phyloP scores from a whole-genome alignment of 2,113 vertebrate genomes.

The Phocoena phocoena region DNA sequence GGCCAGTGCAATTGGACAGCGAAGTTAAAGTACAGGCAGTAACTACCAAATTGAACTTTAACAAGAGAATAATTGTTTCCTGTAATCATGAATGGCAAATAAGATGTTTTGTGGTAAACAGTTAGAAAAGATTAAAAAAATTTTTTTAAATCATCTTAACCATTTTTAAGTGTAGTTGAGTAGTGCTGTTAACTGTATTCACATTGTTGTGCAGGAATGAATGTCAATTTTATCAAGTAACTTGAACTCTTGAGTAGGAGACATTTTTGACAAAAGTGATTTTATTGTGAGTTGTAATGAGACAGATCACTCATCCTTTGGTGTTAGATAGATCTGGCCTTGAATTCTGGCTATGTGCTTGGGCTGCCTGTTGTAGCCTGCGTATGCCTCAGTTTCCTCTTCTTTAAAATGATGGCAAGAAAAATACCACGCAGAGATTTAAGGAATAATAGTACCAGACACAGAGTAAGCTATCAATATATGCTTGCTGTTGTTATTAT shows the following conservation, averaged over 20 bases:
- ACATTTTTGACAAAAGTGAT: conserved; percentile 16
- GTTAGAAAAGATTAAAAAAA: not conserved
- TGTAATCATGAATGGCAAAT: not conserved
- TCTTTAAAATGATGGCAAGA: not conserved
- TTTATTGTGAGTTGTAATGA: conserved; percentile 16
- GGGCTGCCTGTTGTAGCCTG: not conserved
- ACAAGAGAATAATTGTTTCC: not conserved
- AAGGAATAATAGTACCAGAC: not conserved
- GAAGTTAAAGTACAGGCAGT: not conserved
- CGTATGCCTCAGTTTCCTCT: not conserved
- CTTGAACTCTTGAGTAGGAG: conserved; percentile 10
- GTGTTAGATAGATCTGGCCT: conserved; percentile 17
- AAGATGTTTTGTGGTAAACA: not conserved
- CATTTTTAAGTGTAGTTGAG: not conserved
- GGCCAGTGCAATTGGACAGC: not conserved
- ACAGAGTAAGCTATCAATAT: not conserved
- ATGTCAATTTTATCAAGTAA: conserved; percentile 44
- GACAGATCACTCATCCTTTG: not conserved
- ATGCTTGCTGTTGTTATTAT: conserved; percentile 37
- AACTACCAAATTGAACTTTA: conserved; percentile 17
- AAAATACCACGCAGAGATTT: not conserved
- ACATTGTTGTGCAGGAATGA: not conserved
- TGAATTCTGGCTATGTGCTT: not conserved
- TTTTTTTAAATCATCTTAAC: not conserved
- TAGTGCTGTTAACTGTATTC: not conserved